phyloP scores from a whole-genome alignment of 2,888 invertebrate species.

The Athalia circularis region DNA sequence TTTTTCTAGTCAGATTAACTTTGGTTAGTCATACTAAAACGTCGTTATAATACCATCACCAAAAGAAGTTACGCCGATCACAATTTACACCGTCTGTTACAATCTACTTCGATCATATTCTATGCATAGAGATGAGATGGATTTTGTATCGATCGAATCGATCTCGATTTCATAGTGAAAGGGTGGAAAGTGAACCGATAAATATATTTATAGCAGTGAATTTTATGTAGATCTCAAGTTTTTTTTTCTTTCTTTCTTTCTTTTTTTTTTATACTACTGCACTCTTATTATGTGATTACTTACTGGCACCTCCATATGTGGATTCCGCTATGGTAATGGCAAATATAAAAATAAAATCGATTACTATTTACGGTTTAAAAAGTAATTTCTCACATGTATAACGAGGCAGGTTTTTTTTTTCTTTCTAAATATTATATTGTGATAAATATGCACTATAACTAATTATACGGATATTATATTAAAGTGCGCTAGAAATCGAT shows the following conservation, averaged over 20 bases:
- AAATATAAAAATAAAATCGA: conserved; percentile 72
- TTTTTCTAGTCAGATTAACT: too few relatives aligned
- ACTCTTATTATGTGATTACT: conserved; percentile 74
- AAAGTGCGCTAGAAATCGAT: conserved; percentile 8
- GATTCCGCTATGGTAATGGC: conserved; percentile 81
- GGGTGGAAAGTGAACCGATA: background rate
- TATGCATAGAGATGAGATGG: too few relatives aligned
- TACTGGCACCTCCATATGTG: conserved; percentile 83
- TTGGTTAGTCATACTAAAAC: too few relatives aligned
- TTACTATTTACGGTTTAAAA: conserved; percentile 68
- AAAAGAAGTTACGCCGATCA: too few relatives aligned
- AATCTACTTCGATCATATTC: too few relatives aligned
- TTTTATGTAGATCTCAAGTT: background rate
- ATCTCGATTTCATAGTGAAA: too few relatives aligned
- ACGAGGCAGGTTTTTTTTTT: background rate
- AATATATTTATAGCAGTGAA: conserved; percentile 2
- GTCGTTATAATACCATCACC: too few relatives aligned
- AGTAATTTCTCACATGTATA: background rate
- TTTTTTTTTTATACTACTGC: conserved; percentile 58
- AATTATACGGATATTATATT: background rate
- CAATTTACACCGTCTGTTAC: too few relatives aligned
- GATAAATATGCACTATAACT: background rate
- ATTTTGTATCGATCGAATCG: too few relatives aligned
- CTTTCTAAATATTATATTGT: background rate
- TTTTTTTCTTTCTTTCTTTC: background rate